Evolutionary conservation across 2,113 vertebrate genomes (phyloP), one percentile per base, ranked within the genome.

Genomic region (Peromyscus californicus): DNA sequence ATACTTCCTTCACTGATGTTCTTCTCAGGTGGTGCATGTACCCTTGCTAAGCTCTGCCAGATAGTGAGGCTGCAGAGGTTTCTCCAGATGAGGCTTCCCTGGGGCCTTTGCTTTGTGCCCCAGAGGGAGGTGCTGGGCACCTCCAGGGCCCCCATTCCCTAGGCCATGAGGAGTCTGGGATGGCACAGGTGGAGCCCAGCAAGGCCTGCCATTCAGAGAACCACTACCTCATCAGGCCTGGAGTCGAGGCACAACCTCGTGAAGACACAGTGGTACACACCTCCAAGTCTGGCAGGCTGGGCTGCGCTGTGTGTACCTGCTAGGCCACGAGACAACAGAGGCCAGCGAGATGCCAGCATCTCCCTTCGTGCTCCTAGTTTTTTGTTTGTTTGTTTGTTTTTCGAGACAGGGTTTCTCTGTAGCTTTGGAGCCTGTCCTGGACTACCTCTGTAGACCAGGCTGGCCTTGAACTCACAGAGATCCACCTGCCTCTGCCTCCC

Each of bases 1-100:
- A 98, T 98, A 97, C 98, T 98, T 98, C 93, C 97, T 93, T 92
- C 36, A 80, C 79, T 97, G 97, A 98, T 98, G 97, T 96, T 2
- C 3, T 96, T 2, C 3, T 98, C 97, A 98, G 67, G 96, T 94
- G 95, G 88, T 97, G 98, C 96, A 74, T 94, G 0, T 3, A 6
- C 98, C 98, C 97, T 98, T 97, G 97, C 98, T 98, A 88, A 95
- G 88, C 89, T 98, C 92, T 98, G 97, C 94, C 69, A 76, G 87
- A 93, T 98, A 92, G 63, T 87, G 91, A 95, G 91, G 57, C 86
- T 96, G 82, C 57, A 59, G 45, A 67, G 85, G 94, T 29, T 90
- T 86, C 96, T 97, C 91, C 89, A 67, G n/a, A 45, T 29, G 1
- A 1, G 6, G 31, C 45, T 36, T 88, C 51, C 33, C 29, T 0